A percentile compares a stretch with the other conserved stretches of the same genome.
Conservation (phyloP, 2,797 vertebrate species). For the Paratrypauchen microcephalus region DNA sequence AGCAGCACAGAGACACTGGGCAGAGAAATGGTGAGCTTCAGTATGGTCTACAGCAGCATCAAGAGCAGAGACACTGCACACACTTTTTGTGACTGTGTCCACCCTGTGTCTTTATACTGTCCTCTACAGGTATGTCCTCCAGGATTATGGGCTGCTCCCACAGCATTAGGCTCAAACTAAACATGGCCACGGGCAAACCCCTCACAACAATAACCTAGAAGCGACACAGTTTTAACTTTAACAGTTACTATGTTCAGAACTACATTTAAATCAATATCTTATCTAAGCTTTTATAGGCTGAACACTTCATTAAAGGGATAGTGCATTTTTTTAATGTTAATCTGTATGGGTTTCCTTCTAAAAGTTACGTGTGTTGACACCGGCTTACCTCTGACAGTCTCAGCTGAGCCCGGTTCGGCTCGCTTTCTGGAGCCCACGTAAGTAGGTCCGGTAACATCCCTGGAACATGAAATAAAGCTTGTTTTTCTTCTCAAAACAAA, state of each 20-base stretch:
- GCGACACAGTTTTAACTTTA: neutral
- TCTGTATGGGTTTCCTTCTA: too few relatives aligned
- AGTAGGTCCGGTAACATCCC: too few relatives aligned
- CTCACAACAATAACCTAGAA: neutral
- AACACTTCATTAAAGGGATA: neutral
- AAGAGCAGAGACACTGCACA: neutral
- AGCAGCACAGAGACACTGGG: neutral
- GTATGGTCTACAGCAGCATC: neutral
- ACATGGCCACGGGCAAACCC: neutral
- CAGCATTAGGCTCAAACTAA: neutral
- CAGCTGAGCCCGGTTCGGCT: too few relatives aligned
- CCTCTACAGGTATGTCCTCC: neutral
- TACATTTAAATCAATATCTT: neutral
- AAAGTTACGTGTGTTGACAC: too few relatives aligned
- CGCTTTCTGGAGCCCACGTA: too few relatives aligned
- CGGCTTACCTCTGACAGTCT: too few relatives aligned
- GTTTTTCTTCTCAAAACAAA: too few relatives aligned
- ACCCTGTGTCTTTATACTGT: neutral
- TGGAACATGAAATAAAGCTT: too few relatives aligned
- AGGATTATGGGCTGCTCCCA: slow-evolving; percentile 6
- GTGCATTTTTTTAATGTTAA: too few relatives aligned
- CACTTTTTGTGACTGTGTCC: neutral
- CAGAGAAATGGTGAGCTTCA: slow-evolving; percentile 1
- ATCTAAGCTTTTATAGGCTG: too few relatives aligned
- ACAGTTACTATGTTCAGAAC: neutral